Conservation (phyloP, 1,140 invertebrate genomes). For the Sycobia sp. region DNA sequence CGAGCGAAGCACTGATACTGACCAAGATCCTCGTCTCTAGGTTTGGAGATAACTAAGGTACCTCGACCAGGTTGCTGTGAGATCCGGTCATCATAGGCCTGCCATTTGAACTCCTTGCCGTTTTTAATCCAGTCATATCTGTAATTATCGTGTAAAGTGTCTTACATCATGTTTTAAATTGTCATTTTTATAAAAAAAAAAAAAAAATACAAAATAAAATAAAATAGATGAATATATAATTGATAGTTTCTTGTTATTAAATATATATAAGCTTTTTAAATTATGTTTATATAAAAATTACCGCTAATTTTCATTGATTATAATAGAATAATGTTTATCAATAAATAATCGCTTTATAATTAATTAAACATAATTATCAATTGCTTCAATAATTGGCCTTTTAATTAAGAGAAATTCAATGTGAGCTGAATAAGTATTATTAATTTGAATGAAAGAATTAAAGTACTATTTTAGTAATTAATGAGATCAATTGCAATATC, state of each 20-base stretch:
- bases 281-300: too few relatives aligned
- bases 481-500: neutral
- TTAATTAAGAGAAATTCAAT: too few relatives aligned
- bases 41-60: slow-evolving; percentile 86
- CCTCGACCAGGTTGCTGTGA: slow-evolving; percentile 89
- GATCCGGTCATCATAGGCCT: slow-evolving; percentile 91
- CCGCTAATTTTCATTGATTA: too few relatives aligned
- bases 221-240: too few relatives aligned
- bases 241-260: too few relatives aligned
- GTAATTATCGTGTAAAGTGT: neutral
- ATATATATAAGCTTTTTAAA: too few relatives aligned
- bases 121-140: slow-evolving; percentile 97
- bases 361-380: neutral
- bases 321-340: neutral
- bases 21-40: slow-evolving; percentile 89
- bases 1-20: slow-evolving; percentile 97
- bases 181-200: too few relatives aligned
- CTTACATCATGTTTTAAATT: too few relatives aligned
- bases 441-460: neutral
- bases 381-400: too few relatives aligned
- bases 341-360: neutral
- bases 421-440: too few relatives aligned
- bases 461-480: slow-evolving; percentile 1
- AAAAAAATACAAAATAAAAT: neutral
- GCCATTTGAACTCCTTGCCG: slow-evolving; percentile 88